These are phyloP conservation scores for Crotalus tigris DNA, from an alignment of 2,113 vertebrate genomes.

Conservation along the genomic window DNA sequence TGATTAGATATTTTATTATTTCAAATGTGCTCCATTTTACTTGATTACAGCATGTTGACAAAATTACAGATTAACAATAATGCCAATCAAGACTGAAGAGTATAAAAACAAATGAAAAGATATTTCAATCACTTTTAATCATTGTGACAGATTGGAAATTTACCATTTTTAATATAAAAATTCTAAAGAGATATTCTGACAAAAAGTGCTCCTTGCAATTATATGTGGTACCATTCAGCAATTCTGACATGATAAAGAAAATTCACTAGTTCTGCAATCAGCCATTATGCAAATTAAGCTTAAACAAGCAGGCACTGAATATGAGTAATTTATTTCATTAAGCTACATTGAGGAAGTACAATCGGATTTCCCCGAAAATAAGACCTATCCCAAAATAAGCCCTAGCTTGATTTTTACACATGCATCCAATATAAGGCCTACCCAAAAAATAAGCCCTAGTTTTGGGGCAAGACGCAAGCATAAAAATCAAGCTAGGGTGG, in stretches of 20 bases:
- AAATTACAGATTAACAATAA: neutral
- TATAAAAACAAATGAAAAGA: neutral
- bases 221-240: neutral
- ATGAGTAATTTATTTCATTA: neutral
- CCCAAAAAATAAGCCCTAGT: too few relatives aligned
- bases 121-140: neutral
- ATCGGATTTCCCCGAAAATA: too few relatives aligned
- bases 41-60: neutral
- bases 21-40: neutral
- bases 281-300: neutral
- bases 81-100: neutral
- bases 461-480: too few relatives aligned
- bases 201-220: neutral
- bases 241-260: neutral
- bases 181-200: neutral
- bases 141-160: neutral
- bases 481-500: too few relatives aligned
- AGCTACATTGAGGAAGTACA: neutral
- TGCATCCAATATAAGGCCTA: too few relatives aligned
- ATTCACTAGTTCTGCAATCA: neutral
- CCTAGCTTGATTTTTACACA: too few relatives aligned
- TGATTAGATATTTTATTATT: neutral
- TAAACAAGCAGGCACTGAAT: neutral
- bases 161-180: neutral
- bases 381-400: too few relatives aligned